A percentile compares a stretch with the other conserved stretches of the same genome.
Evolutionary conservation across 2,797 vertebrate genomes (phyloP).

Genomic region (Phataginus tricuspis): DNA sequence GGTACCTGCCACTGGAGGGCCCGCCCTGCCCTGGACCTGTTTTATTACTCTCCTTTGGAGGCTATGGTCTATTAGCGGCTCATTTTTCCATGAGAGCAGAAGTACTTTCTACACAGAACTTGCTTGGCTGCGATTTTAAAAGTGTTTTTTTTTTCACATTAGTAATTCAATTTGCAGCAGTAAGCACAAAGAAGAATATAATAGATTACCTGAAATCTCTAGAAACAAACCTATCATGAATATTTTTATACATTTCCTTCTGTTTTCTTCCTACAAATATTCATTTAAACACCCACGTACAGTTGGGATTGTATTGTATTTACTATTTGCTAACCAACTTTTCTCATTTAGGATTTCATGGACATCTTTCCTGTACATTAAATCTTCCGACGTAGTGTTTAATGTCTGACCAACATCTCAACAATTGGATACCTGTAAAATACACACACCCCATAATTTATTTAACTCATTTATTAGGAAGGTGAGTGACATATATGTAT

Average conservation of each 20-base stretch:
- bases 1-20: conserved; percentile 13
- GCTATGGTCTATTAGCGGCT: neutral
- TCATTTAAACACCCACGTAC: neutral
- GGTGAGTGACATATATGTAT: neutral
- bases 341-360: conserved; percentile 4
- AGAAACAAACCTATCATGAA: neutral
- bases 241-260: conserved; percentile 17
- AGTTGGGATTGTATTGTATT: neutral
- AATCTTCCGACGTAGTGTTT: conserved; percentile 27
- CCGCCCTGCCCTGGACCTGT: neutral
- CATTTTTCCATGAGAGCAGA: neutral
- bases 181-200: conserved; percentile 3
- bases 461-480: conserved; percentile 38
- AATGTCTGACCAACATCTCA: neutral
- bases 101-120: neutral
- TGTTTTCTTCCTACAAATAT: neutral
- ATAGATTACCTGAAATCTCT: neutral
- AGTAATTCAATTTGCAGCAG: neutral
- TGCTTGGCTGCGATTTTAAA: neutral
- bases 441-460: neutral
- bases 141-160: neutral
- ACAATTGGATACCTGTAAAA: neutral
- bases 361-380: conserved; percentile 10
- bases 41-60: neutral
- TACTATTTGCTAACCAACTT: neutral